Evolutionary conservation across 2,888 invertebrate species (phyloP), one percentile per base, ranked within the genome.

Genomic region (Drosophila mimetica): DNA sequence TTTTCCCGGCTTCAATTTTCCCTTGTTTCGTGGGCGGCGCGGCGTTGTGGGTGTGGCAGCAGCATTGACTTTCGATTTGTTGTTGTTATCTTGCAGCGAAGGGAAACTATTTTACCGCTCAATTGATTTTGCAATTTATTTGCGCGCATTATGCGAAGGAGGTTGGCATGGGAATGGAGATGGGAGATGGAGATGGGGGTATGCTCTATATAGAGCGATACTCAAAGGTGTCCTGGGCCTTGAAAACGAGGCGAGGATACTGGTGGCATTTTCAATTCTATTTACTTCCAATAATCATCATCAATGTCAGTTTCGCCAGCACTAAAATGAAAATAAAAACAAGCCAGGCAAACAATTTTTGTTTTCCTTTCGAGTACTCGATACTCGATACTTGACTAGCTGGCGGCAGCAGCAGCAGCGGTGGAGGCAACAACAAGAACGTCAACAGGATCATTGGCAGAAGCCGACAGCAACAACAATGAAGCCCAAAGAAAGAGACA

Each of bases 91-190:
- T 71, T 63, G 66, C 63, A 67, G 25, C 74, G 76, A 77, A 55
- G 71, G 73, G 79, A 77, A 84, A 82, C 89, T 89, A 89, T 85
- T 89, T 90, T 89, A 87, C 84, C 84, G 86, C 89, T 89, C 90
- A 90, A 90, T 90, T 90, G 89, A 90, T 86, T 90, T 89, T 83
- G 79, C 79, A 87, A 89, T 89, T 90, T 89, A 89, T 89, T 86
- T 81, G 76, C 77, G 78, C 82, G 77, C 88, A 87, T 86, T 86
- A 83, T 77, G 72, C 71, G 72, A 60, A 53, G 18, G 36, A 20
- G n/a, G 42, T 9, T 9, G 20, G 25, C 6, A 25, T 25, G 16
- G 39, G n/a, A 4, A 5, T 11, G 11, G n/a, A n/a, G n/a, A n/a
- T n/a, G n/a, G n/a, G n/a, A n/a, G n/a, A n/a, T n/a, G n/a, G n/a